A percentile compares a stretch with the other conserved stretches of the same genome.
Evolutionary conservation across 2,113 vertebrate genomes (phyloP).

Genomic region (Scophthalmus maximus): DNA sequence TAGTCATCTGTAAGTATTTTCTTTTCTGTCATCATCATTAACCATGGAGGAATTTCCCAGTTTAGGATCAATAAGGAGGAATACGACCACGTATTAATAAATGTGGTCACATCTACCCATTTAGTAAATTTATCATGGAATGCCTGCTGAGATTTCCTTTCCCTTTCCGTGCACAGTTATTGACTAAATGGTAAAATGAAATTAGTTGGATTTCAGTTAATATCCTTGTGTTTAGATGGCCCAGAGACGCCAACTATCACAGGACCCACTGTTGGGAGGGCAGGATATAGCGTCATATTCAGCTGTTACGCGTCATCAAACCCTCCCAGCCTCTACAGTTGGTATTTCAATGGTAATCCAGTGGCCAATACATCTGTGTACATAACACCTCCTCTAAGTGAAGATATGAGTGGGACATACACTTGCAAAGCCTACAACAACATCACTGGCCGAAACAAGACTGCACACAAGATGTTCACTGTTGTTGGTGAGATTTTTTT

Average conservation of each 20-base stretch:
- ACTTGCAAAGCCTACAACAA: constrained; percentile 63
- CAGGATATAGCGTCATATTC: constrained; percentile 42
- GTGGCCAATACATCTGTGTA: constrained; percentile 50
- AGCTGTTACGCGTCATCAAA: constrained; percentile 57
- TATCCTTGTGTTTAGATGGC: constrained; percentile 65
- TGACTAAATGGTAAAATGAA: rapidly evolving
- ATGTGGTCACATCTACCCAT: not conserved
- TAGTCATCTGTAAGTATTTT: constrained; percentile 72
- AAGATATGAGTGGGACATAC: constrained; percentile 40
- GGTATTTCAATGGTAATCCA: constrained; percentile 46
- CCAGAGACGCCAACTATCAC: constrained; percentile 38
- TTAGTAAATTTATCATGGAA: not conserved
- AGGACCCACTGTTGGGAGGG: constrained; percentile 17
- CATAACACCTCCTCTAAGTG: constrained; percentile 26
- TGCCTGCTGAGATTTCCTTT: not conserved
- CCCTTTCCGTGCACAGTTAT: not conserved
- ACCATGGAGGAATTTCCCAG: too few relatives aligned
- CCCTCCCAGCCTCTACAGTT: constrained; percentile 56
- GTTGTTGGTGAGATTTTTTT: constrained; percentile 67
- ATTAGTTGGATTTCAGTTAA: not conserved
- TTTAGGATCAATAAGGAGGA: too few relatives aligned
- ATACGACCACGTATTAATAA: too few relatives aligned
- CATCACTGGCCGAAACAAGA: constrained; percentile 53
- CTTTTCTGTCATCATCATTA: not conserved
- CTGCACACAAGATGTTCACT: constrained; percentile 17